Base-by-base conservation (phyloP, 2,797 vertebrate species). In the Xyrichtys novacula region DNA sequence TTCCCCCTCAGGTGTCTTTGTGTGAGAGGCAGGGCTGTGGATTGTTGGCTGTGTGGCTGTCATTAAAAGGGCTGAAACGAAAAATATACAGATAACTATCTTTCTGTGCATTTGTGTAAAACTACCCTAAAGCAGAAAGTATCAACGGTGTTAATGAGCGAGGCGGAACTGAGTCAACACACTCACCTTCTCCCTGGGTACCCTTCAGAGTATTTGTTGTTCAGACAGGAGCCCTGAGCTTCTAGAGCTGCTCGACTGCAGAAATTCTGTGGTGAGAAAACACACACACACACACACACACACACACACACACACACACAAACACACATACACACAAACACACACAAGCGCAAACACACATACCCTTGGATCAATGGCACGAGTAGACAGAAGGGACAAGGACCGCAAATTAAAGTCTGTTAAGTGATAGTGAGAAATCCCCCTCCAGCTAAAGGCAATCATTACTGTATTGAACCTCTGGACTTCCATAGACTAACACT, bases 161-260 rank as follows among this genome's bases (percentile, higher is more conserved):
- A 11, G 52, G 65, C 64, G 68, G 57, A 64, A 62, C 65, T 70
- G 63, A 44, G 75, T 55, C 74, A 76, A 71, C 32, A 32, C 49
- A 60, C 88, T 83, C 88, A 98, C 97, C 97, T 96, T 88, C 92
- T 97, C 61, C 97, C 97, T 0, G 97, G 97, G 81, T 99, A 98
- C 67, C 97, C 97, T 89, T 98, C 96, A 0, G 97, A 98, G 89
- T 98, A 99, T 85, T 98, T 99, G 94, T 98, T 99, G 94, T 98
- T 98, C 70, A 98, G 95, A 89, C 97, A 99, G 79, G 97, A 98
- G 69, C 97, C 97, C 72, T 94, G 93, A 58, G 97, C 97, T 83
- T 98, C 97, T 84, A 99, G 92, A 10, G 96, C 97, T 0, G 97
- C 97, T 59, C 94, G 94, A 85, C 97, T 98, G 91, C 97, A 99